Evolutionary conservation across 2,888 invertebrate species (phyloP), one percentile per base, ranked within the genome.

Genomic region (Hypolimnas misippus): DNA sequence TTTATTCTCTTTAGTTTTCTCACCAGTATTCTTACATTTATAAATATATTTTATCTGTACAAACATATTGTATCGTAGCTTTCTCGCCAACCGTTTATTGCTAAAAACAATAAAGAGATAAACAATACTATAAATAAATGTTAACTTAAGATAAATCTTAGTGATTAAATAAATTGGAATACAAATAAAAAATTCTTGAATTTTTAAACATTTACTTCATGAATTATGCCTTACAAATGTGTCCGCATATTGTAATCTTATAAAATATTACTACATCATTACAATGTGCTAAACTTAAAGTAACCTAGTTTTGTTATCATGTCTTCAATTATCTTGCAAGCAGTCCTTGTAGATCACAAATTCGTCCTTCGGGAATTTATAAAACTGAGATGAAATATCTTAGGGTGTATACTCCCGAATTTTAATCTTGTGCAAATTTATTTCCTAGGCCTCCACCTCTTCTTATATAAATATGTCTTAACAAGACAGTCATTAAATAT

Each of bases 281-380:
- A 88, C 83, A 89, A 89, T 89, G 90, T 90, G 90, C 89, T 91
- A 89, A 89, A 90, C 89, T 91, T 90, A 91, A 86, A 83, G 78
- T 87, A 86, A 85, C 80, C 85, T 89, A 89, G 84, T 84, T 83
- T 84, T 82, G 35, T 38, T n/a, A 38, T 86, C 83, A 85, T 82
- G 83, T 89, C 85, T 84, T 84, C 83, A 81, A 81, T 80, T 84
- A 82, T 82, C 84, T 87, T 85, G 86, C 90, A 87, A 91, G 88
- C 88, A 87, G 82, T 86, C 80, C 81, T 76, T 76, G 76, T 75
- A 73, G 73, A 77, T 78, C 80, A 80, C 71, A 78, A 72, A 73
- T 75, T 65, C 50, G 51, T 66, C 25, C 16, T 55, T 49, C 44
- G 25, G 55, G 31, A 52, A 57, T 54, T 59, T 70, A 67, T 54